Evolutionary conservation across 2,888 invertebrate species (phyloP), one percentile per base, ranked within the genome.

Genomic region (Epicampocera succincta): DNA sequence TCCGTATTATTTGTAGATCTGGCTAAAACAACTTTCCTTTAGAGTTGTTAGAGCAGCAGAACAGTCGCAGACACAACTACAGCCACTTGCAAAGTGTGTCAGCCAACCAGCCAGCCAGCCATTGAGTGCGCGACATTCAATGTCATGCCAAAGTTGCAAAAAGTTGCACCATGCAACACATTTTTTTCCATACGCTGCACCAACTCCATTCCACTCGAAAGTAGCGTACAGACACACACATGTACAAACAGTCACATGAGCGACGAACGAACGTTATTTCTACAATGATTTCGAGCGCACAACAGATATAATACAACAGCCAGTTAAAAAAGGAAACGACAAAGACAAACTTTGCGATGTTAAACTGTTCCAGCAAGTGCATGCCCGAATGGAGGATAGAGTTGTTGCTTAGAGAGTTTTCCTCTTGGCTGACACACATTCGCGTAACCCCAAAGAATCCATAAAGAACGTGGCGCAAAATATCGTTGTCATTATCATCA

Each of bases 41-140:
- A 77, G 71, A 60, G 68, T 61, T 65, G 44, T 77, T 77, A 73
- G 73, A 81, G 72, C 17, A 61, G 29, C 68, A 56, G 63, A 46
- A 46, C 48, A 74, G 19, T 38, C 44, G 56, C 17, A 46, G 54
- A 29, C 29, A 72, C 56, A 42, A 13, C 65, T 29, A 50, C 19
- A 54, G 38, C 29, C 40, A 52, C 56, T 44, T n/a, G 38, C 33
- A 60, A 74, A 78, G 65, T 82, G 69, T 82, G 81, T 82, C 81
- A 78, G 77, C 73, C 66, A 76, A 68, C 63, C 50, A 74, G 42
- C 63, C 60, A 50, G 56, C 61, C 48, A 80, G 60, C 61, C 71
- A 69, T 63, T 80, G 72, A 81, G 73, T 76, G 56, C 80, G 77
- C 81, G 81, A 74, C 77, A 78, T 78, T 78, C 81, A 82, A 82